A percentile compares a stretch with the other conserved stretches of the same genome.
phyloP scores from a whole-genome alignment of 2,797 vertebrate genomes.

The Tenualosa ilisha region DNA sequence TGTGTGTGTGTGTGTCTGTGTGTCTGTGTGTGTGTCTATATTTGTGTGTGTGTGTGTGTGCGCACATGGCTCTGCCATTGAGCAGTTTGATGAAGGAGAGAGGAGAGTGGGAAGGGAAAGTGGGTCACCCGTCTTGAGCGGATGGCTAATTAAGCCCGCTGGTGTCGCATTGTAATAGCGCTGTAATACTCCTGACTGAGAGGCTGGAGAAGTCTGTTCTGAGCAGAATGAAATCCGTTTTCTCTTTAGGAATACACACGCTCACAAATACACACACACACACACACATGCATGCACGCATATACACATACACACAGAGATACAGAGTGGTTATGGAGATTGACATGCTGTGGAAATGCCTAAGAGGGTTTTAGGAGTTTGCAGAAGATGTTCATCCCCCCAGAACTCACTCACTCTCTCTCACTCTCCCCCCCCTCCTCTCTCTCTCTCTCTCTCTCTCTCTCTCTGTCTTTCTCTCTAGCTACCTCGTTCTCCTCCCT shows the following conservation, averaged over 20 bases:
- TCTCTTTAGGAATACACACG: background rate
- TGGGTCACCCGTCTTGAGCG: background rate
- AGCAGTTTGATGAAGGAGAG: background rate
- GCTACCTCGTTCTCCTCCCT: background rate
- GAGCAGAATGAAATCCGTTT: background rate
- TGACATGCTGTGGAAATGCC: background rate
- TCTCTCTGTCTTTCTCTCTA: background rate
- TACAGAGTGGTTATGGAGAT: background rate
- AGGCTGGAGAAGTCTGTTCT: background rate
- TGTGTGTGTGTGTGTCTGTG: no score
- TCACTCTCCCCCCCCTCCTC: background rate
- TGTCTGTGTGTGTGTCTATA: background rate
- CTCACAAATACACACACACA: background rate
- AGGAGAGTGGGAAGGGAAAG: background rate
- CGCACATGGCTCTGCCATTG: background rate
- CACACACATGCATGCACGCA: background rate
- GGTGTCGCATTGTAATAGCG: background rate
- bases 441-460: background rate
- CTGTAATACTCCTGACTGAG: constrained; percentile 13
- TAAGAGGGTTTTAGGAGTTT: background rate
- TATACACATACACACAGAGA: background rate
- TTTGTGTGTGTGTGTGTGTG: background rate
- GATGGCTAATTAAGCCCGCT: background rate
- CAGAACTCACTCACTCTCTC: background rate
- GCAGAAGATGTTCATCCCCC: background rate